Evolutionary conservation across 1,140 invertebrate species (phyloP).

Genomic region (Pantala flavescens): DNA sequence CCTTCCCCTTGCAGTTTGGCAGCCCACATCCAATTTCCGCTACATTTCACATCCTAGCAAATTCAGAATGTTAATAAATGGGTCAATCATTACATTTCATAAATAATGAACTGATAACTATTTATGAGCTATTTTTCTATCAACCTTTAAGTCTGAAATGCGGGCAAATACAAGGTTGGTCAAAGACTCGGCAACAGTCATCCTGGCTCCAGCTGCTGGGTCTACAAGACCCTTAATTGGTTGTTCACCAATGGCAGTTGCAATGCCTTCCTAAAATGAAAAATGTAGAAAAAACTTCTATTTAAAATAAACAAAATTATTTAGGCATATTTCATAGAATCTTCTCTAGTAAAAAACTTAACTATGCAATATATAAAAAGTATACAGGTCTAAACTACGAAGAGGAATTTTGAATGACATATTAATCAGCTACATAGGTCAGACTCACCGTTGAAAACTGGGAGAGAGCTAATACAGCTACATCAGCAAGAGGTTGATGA

Average conservation of each 20-base stretch:
- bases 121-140: constrained; percentile 2
- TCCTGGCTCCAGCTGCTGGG: constrained; percentile 71
- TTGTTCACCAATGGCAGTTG: constrained; percentile 92
- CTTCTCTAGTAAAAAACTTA: neutral
- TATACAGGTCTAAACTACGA: constrained; percentile 12
- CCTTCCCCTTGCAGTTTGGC: constrained; percentile 90
- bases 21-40: constrained; percentile 99
- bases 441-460: constrained; percentile 46
- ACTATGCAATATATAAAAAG: neutral
- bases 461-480: constrained; percentile 82
- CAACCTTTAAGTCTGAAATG: constrained; percentile 62
- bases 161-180: constrained; percentile 94
- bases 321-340: neutral
- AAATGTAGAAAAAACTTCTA: too few relatives aligned
- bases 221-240: constrained; percentile 84
- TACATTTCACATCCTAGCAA: constrained; percentile 80
- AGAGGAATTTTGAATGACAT: too few relatives aligned
- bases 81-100: neutral
- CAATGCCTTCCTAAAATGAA: constrained; percentile 60
- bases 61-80: neutral
- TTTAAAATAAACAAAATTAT: constrained; percentile 1
- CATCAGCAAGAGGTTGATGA: constrained; percentile 90
- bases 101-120: too few relatives aligned
- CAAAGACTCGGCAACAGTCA: constrained; percentile 88
- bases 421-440: too few relatives aligned